Percentiles rank a stretch among this genome's conserved stretches.
Evolutionary conservation across 2,888 invertebrate species (phyloP).

Genomic region (Trissolcus brochymenae): DNA sequence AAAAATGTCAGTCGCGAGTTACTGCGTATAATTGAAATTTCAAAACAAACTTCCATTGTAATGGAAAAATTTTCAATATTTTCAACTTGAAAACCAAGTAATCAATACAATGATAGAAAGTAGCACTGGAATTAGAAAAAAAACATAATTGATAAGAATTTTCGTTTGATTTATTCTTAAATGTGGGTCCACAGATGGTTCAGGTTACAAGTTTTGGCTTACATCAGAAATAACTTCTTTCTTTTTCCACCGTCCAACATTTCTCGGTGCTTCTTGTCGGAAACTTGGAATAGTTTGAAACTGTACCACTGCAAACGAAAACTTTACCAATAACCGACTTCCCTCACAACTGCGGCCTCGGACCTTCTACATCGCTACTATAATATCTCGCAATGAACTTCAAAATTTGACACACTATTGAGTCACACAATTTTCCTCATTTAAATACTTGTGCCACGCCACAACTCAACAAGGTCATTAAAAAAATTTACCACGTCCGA

Average conservation of each 20-base stretch:
- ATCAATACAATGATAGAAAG: background rate
- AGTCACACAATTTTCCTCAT: background rate
- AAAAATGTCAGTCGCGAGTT: no score
- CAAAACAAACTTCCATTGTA: no score
- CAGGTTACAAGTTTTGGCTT: background rate
- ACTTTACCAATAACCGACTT: slow-evolving; percentile 26
- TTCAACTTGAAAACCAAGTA: background rate
- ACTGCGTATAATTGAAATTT: no score
- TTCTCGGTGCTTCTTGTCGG: slow-evolving; percentile 4
- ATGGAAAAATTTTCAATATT: no score
- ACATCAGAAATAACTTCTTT: background rate
- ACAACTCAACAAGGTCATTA: background rate
- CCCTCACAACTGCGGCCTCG: background rate
- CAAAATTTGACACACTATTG: slow-evolving; percentile 5
- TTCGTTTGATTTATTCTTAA: background rate
- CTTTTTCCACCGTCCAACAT: background rate
- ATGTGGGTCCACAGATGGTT: background rate
- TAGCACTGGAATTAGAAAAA: no score
- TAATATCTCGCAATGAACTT: slow-evolving; percentile 14
- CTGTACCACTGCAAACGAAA: slow-evolving; percentile 15
- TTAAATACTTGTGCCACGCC: background rate
- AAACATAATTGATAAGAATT: background rate
- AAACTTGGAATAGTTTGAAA: slow-evolving; percentile 22
- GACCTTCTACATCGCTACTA: background rate
- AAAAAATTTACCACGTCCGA: background rate